Percentiles rank a stretch among this genome's conserved stretches.
These are phyloP conservation scores for Micrasema minimum DNA, from an alignment of 1,140 invertebrate species.

Conservation along the genomic window DNA sequence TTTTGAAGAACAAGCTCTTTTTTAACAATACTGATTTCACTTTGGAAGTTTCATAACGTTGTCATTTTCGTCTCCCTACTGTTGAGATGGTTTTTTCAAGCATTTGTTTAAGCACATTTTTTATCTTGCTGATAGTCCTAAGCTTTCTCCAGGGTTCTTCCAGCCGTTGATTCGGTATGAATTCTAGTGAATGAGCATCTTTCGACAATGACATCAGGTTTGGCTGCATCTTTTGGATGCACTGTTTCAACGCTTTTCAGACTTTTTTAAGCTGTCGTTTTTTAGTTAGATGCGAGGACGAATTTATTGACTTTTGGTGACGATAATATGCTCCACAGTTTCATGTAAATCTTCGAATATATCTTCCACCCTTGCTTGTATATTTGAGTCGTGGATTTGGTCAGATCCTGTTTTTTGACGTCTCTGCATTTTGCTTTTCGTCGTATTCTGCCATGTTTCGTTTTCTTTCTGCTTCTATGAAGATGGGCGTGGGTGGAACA, in stretches of 20 bases:
- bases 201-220: slow-evolving; percentile 5
- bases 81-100: slow-evolving; percentile 3
- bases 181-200: slow-evolving; percentile 42
- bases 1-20: slow-evolving; percentile 28
- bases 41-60: slow-evolving; percentile 34
- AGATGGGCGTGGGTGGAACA: not conserved
- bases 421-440: slow-evolving; percentile 61
- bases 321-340: slow-evolving; percentile 56
- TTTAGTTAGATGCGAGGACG: slow-evolving; percentile 59
- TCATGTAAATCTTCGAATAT: slow-evolving; percentile 63
- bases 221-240: not conserved
- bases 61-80: slow-evolving; percentile 16
- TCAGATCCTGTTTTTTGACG: slow-evolving; percentile 58
- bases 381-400: slow-evolving; percentile 61
- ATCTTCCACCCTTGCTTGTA: slow-evolving; percentile 63
- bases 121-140: slow-evolving; percentile 38
- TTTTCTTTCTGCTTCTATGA: not conserved
- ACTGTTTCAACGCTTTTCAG: slow-evolving; percentile 23
- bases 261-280: slow-evolving; percentile 45
- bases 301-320: slow-evolving; percentile 53
- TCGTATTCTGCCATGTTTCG: slow-evolving; percentile 17
- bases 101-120: slow-evolving; percentile 45
- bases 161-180: not conserved
- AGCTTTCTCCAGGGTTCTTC: slow-evolving; percentile 22
- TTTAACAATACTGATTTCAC: slow-evolving; percentile 43